Base-by-base conservation (phyloP, 2,888 invertebrate genomes). In the Nomada hirtipes region DNA sequence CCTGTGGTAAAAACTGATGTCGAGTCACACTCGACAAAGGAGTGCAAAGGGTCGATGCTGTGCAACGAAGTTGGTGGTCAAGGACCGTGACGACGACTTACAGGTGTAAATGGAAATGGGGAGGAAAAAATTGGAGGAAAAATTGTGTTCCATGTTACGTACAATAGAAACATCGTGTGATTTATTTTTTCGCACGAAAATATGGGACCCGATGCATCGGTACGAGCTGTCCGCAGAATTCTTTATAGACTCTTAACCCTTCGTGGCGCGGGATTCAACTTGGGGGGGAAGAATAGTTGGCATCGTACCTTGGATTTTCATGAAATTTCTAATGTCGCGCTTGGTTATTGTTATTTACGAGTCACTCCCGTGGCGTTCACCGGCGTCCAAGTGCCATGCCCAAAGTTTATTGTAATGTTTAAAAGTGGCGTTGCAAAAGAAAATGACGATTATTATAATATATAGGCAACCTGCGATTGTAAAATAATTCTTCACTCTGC, bases 1-100 rank as follows among this genome's bases (percentile, higher is more conserved):
- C 26, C 26, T 26, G 26, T 26, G 26, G 1, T 26, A 26, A 26
- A 26, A 26, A 26, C 26, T 2, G 26, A 26, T 2, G 2, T 26
- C 26, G 26, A 26, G 26, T 2, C 26, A 26, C 2, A 2, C 26
- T 26, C 26, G 26, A 26, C 2, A 26, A 26, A 26, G 26, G 26
- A 2, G 26, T 26, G 26, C 26, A 26, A 26, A 26, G 26, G 26
- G 26, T 26, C 1, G 2, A 67, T 71, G 42, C 15, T 26, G 42
- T 4, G 63, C 53, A 20, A 61, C 65, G 71, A 78, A 78, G 52
- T 78, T 72, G 50, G 50, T 63, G 61, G 71, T 65, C 78, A 67
- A 63, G 67, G 75, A 44, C 55, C 61, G 50, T 67, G 29, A 26
- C 20, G 71, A 64, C 65, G 59, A 79, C 29, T 59, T 69, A 69